phyloP scores from a whole-genome alignment of 2,888 invertebrate genomes.

The Lasioglossum figueresi region DNA sequence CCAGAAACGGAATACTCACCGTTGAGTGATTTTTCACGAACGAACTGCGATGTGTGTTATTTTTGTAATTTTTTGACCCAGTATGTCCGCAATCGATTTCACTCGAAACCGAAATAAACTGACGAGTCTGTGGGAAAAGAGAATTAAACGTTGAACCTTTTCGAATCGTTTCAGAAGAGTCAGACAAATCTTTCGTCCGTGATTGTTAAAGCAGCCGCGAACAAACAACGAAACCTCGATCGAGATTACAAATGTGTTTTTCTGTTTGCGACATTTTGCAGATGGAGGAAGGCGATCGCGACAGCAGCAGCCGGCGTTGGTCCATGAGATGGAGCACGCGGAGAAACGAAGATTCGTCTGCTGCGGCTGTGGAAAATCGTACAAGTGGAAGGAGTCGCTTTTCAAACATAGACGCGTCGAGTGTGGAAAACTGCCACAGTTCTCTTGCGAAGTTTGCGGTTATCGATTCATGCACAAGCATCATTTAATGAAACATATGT shows the following conservation, averaged over 20 bases:
- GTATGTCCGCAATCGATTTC: background rate
- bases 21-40: background rate
- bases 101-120: constrained; percentile 6
- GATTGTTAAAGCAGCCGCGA: background rate
- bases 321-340: background rate
- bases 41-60: background rate
- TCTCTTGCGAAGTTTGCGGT: constrained; percentile 80
- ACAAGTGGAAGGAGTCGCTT: constrained; percentile 79
- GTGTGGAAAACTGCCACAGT: constrained; percentile 79
- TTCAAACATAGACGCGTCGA: constrained; percentile 79
- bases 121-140: background rate
- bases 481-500: constrained; percentile 80
- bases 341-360: constrained; percentile 71
- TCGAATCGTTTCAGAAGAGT: background rate
- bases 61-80: constrained; percentile 14
- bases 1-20: background rate
- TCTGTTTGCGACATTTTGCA: constrained; percentile 52
- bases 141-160: background rate
- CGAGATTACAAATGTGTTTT: constrained; percentile 12
- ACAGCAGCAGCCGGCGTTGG: background rate
- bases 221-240: background rate
- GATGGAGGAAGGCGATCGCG: constrained; percentile 9
- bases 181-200: background rate
- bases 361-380: constrained; percentile 77
- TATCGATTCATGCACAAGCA: constrained; percentile 85